Percentiles rank a stretch among this genome's conserved stretches.
Conservation (phyloP, 1,140 invertebrate species). For the Stegodyphus dumicola region DNA sequence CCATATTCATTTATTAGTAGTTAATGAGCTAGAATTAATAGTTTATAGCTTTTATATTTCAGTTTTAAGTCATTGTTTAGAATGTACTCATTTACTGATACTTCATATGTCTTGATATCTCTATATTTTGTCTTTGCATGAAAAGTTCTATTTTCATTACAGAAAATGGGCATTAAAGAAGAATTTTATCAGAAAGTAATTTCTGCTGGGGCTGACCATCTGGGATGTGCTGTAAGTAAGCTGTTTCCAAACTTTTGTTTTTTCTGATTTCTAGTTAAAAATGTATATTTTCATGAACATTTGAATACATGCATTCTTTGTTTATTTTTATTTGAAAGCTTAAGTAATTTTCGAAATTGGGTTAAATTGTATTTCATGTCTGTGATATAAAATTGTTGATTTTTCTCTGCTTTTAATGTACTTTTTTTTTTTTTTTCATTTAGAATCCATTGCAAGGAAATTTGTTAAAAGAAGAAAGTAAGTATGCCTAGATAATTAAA, state of each 20-base stretch:
- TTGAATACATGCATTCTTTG: neutral
- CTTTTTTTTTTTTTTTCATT: slow-evolving; percentile 8
- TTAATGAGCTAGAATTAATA: too few species aligned
- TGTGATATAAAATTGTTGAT: neutral
- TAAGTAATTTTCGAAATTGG: neutral
- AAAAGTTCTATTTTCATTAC: slow-evolving; percentile 63
- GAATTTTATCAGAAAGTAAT: slow-evolving; percentile 80
- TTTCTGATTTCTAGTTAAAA: neutral
- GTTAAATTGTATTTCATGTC: neutral
- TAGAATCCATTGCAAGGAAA: slow-evolving; percentile 45
- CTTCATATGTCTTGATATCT: neutral
- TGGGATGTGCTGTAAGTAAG: slow-evolving; percentile 46
- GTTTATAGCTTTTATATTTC: too few species aligned
- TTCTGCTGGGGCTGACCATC: slow-evolving; percentile 69
- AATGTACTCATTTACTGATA: neutral
- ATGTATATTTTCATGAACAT: neutral
- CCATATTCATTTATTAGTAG: too few species aligned
- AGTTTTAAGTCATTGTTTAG: neutral
- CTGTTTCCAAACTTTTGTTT: neutral
- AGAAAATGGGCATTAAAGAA: slow-evolving; percentile 83
- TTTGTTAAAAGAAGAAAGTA: slow-evolving; percentile 45
- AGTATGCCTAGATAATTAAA: neutral
- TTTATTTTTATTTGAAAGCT: neutral
- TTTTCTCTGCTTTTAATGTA: neutral
- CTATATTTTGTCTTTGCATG: neutral